These are phyloP conservation scores for Neomonachus schauinslandi DNA, from an alignment of 2,113 vertebrate species.

Conservation along the genomic window DNA sequence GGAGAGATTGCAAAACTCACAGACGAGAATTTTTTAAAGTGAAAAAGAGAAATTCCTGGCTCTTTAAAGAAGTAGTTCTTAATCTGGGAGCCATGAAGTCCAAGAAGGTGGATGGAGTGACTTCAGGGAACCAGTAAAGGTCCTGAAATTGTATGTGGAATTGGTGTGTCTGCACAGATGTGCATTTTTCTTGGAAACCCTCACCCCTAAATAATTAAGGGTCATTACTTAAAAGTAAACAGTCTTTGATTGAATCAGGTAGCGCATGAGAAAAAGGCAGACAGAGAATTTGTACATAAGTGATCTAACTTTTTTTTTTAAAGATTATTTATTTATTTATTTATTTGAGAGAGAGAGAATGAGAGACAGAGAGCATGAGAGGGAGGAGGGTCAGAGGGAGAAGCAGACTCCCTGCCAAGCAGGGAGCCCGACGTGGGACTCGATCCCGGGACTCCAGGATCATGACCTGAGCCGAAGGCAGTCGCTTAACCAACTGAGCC, in stretches of 20 bases:
- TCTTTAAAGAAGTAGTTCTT: not conserved
- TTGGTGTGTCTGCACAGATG: not conserved
- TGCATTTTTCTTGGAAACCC: not conserved
- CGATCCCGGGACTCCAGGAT: too few species aligned
- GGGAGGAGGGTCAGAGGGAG: too few species aligned
- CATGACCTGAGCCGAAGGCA: too few species aligned
- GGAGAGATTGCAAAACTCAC: not conserved
- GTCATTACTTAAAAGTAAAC: not conserved
- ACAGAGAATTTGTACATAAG: not conserved
- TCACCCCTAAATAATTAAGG: not conserved
- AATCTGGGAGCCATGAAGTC: not conserved
- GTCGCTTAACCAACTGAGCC: too few species aligned
- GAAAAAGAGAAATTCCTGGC: not conserved
- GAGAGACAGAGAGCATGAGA: too few species aligned
- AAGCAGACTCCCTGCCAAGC: too few species aligned
- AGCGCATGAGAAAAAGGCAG: not conserved
- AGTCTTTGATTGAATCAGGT: not conserved
- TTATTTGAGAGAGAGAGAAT: too few species aligned
- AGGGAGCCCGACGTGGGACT: too few species aligned
- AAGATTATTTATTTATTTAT: too few species aligned
- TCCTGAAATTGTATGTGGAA: not conserved
- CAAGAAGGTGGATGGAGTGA: not conserved
- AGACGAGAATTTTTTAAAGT: not conserved
- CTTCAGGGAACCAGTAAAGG: not conserved
- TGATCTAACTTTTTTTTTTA: not conserved